Base-by-base conservation (phyloP, 2,113 vertebrate species). In the Numida meleagris region DNA sequence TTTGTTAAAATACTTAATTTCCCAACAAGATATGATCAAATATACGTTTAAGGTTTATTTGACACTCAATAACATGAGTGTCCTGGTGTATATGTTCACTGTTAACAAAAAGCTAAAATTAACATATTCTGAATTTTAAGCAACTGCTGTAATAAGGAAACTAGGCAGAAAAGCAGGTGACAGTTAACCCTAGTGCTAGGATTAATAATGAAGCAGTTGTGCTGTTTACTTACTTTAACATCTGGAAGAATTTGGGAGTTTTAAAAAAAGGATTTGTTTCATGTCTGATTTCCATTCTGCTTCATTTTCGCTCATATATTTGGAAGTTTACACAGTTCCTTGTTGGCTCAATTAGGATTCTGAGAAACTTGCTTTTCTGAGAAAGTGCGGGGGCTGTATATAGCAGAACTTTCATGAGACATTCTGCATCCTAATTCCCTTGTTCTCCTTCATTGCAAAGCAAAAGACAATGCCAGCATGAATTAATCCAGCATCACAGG, bases 161-260 rank as follows among this genome's bases (percentile, higher is more conserved):
- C 48, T 89, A 92, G 71, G 62, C 36, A 86, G 68, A 96, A 97
- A 96, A 95, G 61, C 55, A 90, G 79, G 38, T 48, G 88, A 92
- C 91, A 86, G 38, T 92, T 95, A 96, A 96, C 80, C 62, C 80
- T 93, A 95, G 94, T 90, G 94, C 36, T 36, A 93, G 73, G 66
- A 94, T 96, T 89, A 97, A 77, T 78, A 96, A 96, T 86, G 79
- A 88, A 97, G 84, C n/a, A 88, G n/a, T 72, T 71, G 0, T 96
- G 66, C 34, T 92, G 46, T 96, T 97, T 97, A 96, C 91, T 96
- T 93, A 42, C 95, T 96, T 94, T 86, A 97, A 96, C 94, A 96
- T 96, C 93, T 97, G 94, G 95, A 98, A 97, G 80, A 73, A 68
- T 82, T 97, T 97, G 94, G 29, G 82, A 94, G 77, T 96, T 71